A percentile compares a stretch with the other conserved stretches of the same genome.
Conservation (phyloP, 2,888 invertebrate species). For the Tipula unca region DNA sequence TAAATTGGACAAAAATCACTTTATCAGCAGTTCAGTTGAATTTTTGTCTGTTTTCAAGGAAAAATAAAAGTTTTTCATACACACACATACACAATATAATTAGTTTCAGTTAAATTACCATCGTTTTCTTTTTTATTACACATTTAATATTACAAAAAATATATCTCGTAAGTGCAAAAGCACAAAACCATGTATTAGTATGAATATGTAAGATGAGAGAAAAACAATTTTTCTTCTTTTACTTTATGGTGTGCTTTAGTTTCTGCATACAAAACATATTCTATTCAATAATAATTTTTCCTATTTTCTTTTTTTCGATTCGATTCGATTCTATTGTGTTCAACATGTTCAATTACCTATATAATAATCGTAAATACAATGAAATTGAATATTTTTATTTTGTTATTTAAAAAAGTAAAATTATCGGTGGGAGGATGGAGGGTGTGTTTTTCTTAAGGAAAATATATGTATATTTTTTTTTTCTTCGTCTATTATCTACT, state of each 20-base stretch:
- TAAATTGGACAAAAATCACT: background rate
- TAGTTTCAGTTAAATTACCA: background rate
- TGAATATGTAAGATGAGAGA: background rate
- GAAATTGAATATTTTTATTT: background rate
- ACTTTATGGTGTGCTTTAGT: background rate
- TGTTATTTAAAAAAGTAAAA: background rate
- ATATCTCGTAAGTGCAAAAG: background rate
- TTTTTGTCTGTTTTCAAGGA: background rate
- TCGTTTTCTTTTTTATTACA: background rate
- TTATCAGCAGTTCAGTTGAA: background rate
- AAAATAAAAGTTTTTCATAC: background rate
- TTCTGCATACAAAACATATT: background rate
- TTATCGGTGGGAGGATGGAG: background rate
- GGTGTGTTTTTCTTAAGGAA: background rate
- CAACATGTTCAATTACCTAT: slow-evolving; percentile 14
- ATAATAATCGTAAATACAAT: background rate
- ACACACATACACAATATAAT: background rate
- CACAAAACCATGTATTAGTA: background rate
- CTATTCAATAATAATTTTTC: background rate
- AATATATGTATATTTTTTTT: background rate
- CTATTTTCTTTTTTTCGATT: background rate
- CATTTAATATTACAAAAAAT: background rate
- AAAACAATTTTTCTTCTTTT: background rate
- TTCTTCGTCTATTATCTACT: background rate
- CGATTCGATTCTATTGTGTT: background rate